A percentile compares a stretch with the other conserved stretches of the same genome.
Conservation (phyloP, 1,140 invertebrate species). For the Stratiolaelaps scimitus region DNA sequence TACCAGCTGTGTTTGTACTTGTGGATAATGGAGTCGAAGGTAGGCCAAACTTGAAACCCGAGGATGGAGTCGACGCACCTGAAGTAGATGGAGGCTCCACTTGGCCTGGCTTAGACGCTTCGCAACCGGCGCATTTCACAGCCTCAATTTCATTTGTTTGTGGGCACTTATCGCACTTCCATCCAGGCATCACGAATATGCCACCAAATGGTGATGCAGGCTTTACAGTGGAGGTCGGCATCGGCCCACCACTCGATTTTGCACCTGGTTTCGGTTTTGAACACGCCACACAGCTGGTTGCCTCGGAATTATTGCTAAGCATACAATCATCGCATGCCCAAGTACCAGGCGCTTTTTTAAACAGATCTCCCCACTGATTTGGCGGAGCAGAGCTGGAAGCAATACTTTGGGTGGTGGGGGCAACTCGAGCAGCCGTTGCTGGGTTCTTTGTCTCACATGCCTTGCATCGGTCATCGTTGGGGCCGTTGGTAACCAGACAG, state of each 20-base stretch:
- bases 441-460: constrained; percentile 9
- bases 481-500: background rate
- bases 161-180: constrained; percentile 1
- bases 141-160: background rate
- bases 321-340: constrained; percentile 12
- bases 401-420: background rate
- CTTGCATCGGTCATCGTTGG: background rate
- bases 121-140: background rate
- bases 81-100: background rate
- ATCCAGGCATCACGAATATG: constrained; percentile 5
- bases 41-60: constrained; percentile 21
- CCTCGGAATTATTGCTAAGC: background rate
- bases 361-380: constrained; percentile 16
- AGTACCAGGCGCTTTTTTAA: background rate
- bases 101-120: constrained; percentile 2
- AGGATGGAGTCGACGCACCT: background rate
- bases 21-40: background rate
- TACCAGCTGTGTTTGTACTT: too few relatives aligned
- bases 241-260: background rate
- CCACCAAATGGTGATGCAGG: constrained; percentile 1
- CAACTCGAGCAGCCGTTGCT: background rate
- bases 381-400: background rate
- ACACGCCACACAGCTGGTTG: background rate
- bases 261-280: background rate
- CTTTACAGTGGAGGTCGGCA: constrained; percentile 1